phyloP scores from a whole-genome alignment of 2,113 vertebrate species.

The Lanius collurio region DNA sequence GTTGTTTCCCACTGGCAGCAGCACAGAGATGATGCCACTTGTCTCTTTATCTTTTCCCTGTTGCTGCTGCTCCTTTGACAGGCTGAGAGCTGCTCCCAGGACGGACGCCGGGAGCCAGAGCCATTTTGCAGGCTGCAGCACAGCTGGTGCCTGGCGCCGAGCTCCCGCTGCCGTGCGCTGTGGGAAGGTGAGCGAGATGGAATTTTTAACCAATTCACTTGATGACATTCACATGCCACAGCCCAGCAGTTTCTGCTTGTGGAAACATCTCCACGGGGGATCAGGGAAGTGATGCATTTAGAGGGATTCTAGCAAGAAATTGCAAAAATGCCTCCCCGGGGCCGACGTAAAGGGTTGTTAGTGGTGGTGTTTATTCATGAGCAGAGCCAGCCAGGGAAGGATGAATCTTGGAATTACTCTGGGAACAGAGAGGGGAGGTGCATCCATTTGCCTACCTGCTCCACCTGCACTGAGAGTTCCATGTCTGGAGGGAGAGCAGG shows the following conservation, averaged over 20 bases:
- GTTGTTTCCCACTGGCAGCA: rapidly evolving
- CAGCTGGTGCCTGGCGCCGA: neutral
- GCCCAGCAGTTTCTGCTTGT: neutral
- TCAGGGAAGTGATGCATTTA: neutral
- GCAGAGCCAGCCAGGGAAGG: neutral
- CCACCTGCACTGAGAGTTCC: neutral
- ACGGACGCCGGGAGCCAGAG: rapidly evolving
- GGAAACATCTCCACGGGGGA: neutral
- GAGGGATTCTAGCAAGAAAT: constrained; percentile 28
- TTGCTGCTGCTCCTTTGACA: neutral
- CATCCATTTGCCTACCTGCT: neutral
- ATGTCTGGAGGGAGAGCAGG: neutral
- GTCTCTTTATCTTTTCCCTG: neutral
- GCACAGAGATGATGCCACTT: rapidly evolving
- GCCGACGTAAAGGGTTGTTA: neutral
- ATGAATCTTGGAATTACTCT: neutral
- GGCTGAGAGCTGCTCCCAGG: neutral
- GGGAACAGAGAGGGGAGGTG: neutral
- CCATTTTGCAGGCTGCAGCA: neutral
- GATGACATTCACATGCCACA: neutral
- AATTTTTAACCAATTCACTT: neutral
- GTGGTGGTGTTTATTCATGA: neutral
- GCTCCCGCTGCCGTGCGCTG: rapidly evolving
- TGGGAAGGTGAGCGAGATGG: neutral
- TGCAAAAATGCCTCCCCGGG: neutral